phyloP scores from a whole-genome alignment of 2,797 vertebrate genomes.

The Melanotaenia parkinsoni region DNA sequence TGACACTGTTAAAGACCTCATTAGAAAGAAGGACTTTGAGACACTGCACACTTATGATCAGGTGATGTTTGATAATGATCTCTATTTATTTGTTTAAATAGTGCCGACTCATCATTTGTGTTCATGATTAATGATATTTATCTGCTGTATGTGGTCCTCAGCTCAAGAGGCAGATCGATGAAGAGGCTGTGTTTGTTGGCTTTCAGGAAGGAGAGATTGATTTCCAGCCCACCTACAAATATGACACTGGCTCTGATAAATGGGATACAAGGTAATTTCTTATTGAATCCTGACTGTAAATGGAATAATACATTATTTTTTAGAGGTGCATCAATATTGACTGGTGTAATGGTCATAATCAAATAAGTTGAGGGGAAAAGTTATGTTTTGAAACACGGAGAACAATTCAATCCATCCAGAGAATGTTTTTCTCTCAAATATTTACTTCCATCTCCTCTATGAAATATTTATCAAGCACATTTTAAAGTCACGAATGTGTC shows the following conservation, averaged over 20 bases:
- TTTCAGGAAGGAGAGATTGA: conserved; percentile 91
- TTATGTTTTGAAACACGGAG: neutral
- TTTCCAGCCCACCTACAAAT: conserved; percentile 99
- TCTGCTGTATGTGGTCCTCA: conserved; percentile 60
- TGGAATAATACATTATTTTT: neutral
- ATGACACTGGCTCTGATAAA: conserved; percentile 91
- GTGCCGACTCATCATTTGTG: neutral
- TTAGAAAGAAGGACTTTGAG: conserved; percentile 88
- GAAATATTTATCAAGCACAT: neutral
- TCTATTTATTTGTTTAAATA: neutral
- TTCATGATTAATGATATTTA: conserved; percentile 17
- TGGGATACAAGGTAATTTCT: conserved; percentile 95
- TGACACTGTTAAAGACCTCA: conserved; percentile 89
- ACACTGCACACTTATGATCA: conserved; percentile 90
- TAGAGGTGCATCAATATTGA: neutral
- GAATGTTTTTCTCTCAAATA: neutral
- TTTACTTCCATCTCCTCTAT: neutral
- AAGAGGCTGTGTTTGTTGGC: conserved; percentile 89
- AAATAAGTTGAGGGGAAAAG: conserved; percentile 5
- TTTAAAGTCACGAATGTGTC: conserved; percentile 6
- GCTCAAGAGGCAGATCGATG: conserved; percentile 92
- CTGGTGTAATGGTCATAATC: neutral
- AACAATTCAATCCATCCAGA: neutral
- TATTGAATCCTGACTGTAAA: neutral
- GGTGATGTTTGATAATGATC: conserved; percentile 74